Conservation (phyloP, 2,113 vertebrate species). For the Eublepharis macularius region DNA sequence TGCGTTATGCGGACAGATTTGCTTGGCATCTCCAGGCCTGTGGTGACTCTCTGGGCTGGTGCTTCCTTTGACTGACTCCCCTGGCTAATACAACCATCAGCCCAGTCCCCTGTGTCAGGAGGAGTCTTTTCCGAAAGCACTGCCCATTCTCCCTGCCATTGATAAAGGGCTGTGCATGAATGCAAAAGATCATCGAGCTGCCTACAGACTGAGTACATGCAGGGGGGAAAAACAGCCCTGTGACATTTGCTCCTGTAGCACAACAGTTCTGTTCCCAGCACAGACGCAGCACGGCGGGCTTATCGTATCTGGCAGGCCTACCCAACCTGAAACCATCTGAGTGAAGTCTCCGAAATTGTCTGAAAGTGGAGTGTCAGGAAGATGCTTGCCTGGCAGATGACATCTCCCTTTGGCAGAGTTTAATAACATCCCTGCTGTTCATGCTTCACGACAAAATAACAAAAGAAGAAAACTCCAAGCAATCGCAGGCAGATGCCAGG, state of each 20-base stretch:
- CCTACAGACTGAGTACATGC: too few relatives aligned
- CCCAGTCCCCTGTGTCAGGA: too few relatives aligned
- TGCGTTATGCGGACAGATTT: too few relatives aligned
- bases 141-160: too few relatives aligned
- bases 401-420: conserved; percentile 71
- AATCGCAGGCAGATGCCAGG: conserved; percentile 34
- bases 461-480: conserved; percentile 35
- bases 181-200: background rate
- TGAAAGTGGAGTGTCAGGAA: conserved; percentile 75
- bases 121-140: too few relatives aligned
- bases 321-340: conserved; percentile 76
- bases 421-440: conserved; percentile 72
- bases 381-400: conserved; percentile 71
- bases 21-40: too few relatives aligned
- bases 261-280: conserved; percentile 47
- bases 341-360: conserved; percentile 71
- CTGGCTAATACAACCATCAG: too few relatives aligned
- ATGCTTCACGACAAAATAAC: conserved; percentile 69
- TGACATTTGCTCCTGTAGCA: conserved; percentile 14
- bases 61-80: too few relatives aligned
- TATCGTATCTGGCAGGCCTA: conserved; percentile 71
- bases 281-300: conserved; percentile 38
- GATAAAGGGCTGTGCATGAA: background rate
- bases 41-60: too few relatives aligned
- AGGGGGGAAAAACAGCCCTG: background rate